A percentile compares a stretch with the other conserved stretches of the same genome.
These are phyloP conservation scores for Myopa tessellatipennis DNA, from an alignment of 2,888 invertebrate species.

Conservation along the genomic window DNA sequence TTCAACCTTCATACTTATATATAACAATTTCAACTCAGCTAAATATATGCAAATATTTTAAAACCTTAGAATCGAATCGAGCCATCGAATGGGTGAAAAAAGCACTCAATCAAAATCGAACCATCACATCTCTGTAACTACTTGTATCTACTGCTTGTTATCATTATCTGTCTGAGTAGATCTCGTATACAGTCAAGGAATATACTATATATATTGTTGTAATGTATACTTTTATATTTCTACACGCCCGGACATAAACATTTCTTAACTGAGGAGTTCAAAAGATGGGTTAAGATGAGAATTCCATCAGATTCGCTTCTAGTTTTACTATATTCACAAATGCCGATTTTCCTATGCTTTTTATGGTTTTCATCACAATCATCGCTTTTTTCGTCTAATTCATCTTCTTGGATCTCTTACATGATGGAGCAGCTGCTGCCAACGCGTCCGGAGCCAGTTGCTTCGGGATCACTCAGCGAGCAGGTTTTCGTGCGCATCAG, in stretches of 20 bases:
- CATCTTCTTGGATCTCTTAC: constrained; percentile 47
- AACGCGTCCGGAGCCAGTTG: constrained; percentile 65
- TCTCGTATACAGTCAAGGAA: too few species aligned
- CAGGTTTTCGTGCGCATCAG: constrained; percentile 87
- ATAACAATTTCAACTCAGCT: not conserved
- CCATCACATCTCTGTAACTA: too few species aligned
- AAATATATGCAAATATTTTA: not conserved
- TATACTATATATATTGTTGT: too few species aligned
- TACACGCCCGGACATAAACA: too few species aligned
- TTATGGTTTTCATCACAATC: not conserved
- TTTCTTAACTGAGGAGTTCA: too few species aligned
- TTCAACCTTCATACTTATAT: not conserved
- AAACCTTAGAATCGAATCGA: constrained; percentile 28
- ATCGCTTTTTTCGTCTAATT: not conserved
- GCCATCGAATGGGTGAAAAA: not conserved
- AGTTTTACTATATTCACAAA: too few species aligned
- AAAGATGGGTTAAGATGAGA: too few species aligned
- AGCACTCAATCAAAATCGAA: not conserved
- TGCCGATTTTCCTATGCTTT: not conserved
- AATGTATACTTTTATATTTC: too few species aligned
- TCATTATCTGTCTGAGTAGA: too few species aligned
- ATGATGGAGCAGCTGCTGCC: constrained; percentile 55
- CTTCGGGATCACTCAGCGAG: constrained; percentile 77
- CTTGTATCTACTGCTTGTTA: too few species aligned
- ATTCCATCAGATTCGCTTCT: too few species aligned